Evolutionary conservation across 2,888 invertebrate genomes (phyloP).

Genomic region (Pedicia rivosa): DNA sequence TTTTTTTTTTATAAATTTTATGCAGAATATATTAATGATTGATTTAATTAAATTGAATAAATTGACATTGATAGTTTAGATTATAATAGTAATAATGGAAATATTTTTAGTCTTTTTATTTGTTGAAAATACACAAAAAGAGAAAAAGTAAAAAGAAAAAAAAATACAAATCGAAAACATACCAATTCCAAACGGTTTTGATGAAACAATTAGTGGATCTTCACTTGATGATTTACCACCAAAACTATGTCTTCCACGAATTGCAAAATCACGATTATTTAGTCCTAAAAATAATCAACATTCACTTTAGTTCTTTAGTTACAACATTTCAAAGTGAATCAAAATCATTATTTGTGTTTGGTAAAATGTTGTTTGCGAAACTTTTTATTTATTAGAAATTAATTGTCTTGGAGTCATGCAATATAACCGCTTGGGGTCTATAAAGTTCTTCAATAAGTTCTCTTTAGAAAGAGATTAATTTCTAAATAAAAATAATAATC

Average conservation of each 20-base stretch:
- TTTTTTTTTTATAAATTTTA: too few relatives aligned
- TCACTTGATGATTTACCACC: slow-evolving; percentile 39
- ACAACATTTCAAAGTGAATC: too few relatives aligned
- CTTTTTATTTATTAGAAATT: too few relatives aligned
- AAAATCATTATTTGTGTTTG: too few relatives aligned
- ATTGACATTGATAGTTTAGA: too few relatives aligned
- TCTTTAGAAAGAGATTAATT: neutral
- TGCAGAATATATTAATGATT: too few relatives aligned
- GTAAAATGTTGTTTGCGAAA: too few relatives aligned
- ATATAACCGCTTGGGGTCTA: neutral
- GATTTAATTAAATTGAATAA: too few relatives aligned
- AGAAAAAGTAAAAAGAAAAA: slow-evolving; percentile 1
- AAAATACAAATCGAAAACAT: slow-evolving; percentile 28
- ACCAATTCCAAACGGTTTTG: slow-evolving; percentile 76
- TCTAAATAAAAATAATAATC: neutral
- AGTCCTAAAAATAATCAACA: slow-evolving; percentile 9
- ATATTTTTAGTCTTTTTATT: slow-evolving; percentile 10
- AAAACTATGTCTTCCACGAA: slow-evolving; percentile 37
- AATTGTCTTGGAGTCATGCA: too few relatives aligned
- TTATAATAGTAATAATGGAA: neutral
- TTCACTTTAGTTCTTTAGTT: too few relatives aligned
- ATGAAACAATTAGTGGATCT: slow-evolving; percentile 34
- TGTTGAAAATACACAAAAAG: slow-evolving; percentile 9
- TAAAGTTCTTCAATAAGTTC: neutral
- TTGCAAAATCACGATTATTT: slow-evolving; percentile 18